Percentiles rank a stretch among this genome's conserved stretches.
These are phyloP conservation scores for Rhabdophis nuchalis DNA, from an alignment of 2,797 vertebrate species.

Conservation along the genomic window DNA sequence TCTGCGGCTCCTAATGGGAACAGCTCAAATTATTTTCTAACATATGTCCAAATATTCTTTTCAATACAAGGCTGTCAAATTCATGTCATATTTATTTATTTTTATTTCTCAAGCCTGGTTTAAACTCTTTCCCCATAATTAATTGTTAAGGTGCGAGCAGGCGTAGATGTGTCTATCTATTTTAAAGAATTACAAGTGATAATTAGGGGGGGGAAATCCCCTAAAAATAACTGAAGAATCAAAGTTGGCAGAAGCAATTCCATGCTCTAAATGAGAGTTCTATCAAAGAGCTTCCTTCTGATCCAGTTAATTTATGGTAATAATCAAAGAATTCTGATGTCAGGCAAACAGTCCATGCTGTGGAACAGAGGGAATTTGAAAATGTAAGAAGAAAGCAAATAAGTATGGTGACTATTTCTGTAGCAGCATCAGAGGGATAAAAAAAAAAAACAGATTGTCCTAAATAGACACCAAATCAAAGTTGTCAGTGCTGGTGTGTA, in stretches of 20 bases:
- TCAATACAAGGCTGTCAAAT: neutral
- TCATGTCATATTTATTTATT: neutral
- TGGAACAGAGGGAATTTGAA: neutral
- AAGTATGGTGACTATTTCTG: neutral
- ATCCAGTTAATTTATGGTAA: neutral
- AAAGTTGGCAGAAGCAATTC: neutral
- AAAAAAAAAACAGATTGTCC: neutral
- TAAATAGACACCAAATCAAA: neutral
- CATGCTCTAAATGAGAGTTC: neutral
- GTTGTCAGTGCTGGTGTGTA: neutral
- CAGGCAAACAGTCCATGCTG: slow-evolving; percentile 1
- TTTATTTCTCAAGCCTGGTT: neutral
- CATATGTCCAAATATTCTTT: neutral
- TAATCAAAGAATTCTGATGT: neutral
- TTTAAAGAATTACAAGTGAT: slow-evolving; percentile 4
- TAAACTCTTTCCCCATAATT: neutral
- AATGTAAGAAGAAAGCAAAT: neutral
- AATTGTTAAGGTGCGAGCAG: neutral
- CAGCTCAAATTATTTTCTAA: neutral
- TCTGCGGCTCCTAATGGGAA: neutral
- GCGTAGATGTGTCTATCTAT: neutral
- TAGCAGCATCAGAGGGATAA: neutral
- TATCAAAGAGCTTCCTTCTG: neutral
- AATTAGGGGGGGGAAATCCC: neutral
- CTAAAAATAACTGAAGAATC: slow-evolving; percentile 20